Evolutionary conservation across 2,113 vertebrate genomes (phyloP).

Genomic region (Pseudolaguvia tuberculata): DNA sequence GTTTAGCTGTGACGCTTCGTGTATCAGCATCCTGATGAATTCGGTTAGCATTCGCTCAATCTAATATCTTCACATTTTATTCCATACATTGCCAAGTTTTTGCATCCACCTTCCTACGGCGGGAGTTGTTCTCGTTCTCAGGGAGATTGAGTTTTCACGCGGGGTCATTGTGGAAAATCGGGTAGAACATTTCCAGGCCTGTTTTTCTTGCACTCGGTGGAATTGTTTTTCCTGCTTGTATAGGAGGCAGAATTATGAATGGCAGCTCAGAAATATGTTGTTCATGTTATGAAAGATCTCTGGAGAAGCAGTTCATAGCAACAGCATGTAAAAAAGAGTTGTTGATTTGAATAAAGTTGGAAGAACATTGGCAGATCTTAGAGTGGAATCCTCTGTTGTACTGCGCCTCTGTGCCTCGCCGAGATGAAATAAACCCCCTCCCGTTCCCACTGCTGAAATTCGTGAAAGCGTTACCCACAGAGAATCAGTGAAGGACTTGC

Average conservation of each 20-base stretch:
- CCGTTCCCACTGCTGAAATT: not conserved
- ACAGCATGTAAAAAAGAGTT: constrained; percentile 2
- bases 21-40: constrained; percentile 6
- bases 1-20: constrained; percentile 1
- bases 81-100: not conserved
- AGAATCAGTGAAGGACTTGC: constrained; percentile 8
- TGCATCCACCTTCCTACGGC: not conserved
- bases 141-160: not conserved
- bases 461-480: not conserved
- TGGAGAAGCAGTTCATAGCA: constrained; percentile 13
- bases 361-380: constrained; percentile 21
- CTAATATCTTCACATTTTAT: not conserved
- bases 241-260: constrained; percentile 12
- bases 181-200: not conserved
- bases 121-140: not conserved
- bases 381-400: constrained; percentile 36
- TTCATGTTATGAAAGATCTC: constrained; percentile 18
- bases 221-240: not conserved
- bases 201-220: constrained; percentile 1
- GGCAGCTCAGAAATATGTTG: not conserved
- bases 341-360: constrained; percentile 24
- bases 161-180: not conserved
- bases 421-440: constrained; percentile 19
- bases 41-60: not conserved
- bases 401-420: not conserved